Conservation (phyloP, 2,888 invertebrate genomes). For the Sarcophaga caerulescens region DNA sequence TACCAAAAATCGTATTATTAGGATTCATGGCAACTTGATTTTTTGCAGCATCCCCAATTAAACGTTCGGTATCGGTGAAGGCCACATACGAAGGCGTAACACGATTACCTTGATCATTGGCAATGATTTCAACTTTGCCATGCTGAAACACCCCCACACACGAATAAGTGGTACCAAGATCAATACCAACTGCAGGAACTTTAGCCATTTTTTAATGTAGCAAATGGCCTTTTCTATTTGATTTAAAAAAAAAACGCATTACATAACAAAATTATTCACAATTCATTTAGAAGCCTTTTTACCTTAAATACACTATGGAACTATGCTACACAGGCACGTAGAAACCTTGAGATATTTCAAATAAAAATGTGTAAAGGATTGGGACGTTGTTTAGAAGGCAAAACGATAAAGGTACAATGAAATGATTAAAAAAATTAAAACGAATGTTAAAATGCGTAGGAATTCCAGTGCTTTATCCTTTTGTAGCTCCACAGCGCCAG, state of each 20-base stretch:
- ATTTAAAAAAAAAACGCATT: conserved; percentile 42
- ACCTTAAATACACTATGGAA: conserved; percentile 13
- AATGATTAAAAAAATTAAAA: conserved; percentile 79
- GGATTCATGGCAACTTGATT: conserved; percentile 95
- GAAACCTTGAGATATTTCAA: neutral
- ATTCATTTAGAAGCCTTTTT: neutral
- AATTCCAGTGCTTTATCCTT: conserved; percentile 80
- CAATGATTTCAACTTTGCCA: conserved; percentile 92
- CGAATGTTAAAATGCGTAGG: conserved; percentile 79
- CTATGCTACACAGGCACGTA: neutral
- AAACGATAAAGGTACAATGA: conserved; percentile 80
- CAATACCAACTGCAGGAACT: conserved; percentile 82
- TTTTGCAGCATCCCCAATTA: conserved; percentile 93
- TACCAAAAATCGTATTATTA: conserved; percentile 95
- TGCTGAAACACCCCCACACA: conserved; percentile 96
- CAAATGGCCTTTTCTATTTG: conserved; percentile 16
- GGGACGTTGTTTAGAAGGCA: conserved; percentile 74
- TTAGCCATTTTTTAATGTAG: conserved; percentile 79
- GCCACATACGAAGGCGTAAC: conserved; percentile 90
- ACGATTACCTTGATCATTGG: conserved; percentile 91
- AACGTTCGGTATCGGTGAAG: conserved; percentile 92
- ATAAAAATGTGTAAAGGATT: conserved; percentile 24
- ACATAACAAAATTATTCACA: conserved; percentile 44
- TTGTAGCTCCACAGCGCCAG: conserved; percentile 81
- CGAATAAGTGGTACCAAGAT: conserved; percentile 97